Conservation (phyloP, 2,888 invertebrate species). For the Perizoma affinitatum region DNA sequence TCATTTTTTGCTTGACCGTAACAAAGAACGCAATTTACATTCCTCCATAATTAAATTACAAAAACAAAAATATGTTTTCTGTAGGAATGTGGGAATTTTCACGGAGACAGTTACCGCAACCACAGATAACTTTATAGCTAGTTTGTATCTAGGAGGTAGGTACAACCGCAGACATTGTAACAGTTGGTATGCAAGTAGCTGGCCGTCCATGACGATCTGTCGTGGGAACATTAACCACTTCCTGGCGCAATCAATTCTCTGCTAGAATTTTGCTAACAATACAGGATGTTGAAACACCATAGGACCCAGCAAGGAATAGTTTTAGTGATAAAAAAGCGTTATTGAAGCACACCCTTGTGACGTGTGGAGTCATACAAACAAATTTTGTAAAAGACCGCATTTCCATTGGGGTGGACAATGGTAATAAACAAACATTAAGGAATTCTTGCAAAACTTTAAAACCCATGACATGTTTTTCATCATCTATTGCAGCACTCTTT, state of each 20-base stretch:
- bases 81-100: slow-evolving; percentile 28
- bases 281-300: too few relatives aligned
- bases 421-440: too few relatives aligned
- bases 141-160: slow-evolving; percentile 11
- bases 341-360: too few relatives aligned
- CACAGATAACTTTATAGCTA: slow-evolving; percentile 21
- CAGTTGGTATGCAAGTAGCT: slow-evolving; percentile 39
- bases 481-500: too few relatives aligned
- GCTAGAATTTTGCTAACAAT: slow-evolving; percentile 11
- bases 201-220: slow-evolving; percentile 50
- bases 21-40: slow-evolving; percentile 9
- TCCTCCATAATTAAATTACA: slow-evolving; percentile 19
- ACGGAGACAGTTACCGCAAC: slow-evolving; percentile 19
- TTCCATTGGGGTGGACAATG: too few relatives aligned
- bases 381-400: too few relatives aligned
- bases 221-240: slow-evolving; percentile 50
- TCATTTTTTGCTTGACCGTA: slow-evolving; percentile 8
- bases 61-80: slow-evolving; percentile 19
- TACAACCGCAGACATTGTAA: slow-evolving; percentile 19
- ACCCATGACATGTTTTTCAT: too few relatives aligned
- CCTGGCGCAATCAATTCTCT: slow-evolving; percentile 50
- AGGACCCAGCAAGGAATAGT: too few relatives aligned
- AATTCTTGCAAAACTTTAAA: too few relatives aligned
- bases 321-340: too few relatives aligned
- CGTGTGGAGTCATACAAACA: too few relatives aligned